phyloP scores from a whole-genome alignment of 2,113 vertebrate genomes.

The Madoqua kirkii region DNA sequence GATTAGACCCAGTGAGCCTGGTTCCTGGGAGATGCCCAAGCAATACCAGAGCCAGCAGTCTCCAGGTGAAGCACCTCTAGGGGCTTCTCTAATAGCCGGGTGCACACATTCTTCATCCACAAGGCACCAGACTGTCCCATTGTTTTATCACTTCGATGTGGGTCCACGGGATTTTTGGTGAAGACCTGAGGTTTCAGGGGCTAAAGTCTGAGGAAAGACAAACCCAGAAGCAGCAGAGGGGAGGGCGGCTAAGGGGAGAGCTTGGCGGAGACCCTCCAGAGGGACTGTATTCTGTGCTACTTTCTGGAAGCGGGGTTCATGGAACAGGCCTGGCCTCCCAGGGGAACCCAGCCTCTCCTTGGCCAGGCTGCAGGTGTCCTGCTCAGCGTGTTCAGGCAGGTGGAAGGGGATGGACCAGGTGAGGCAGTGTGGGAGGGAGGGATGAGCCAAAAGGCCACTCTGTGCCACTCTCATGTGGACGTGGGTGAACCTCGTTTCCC shows the following conservation, averaged over 20 bases:
- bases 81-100: neutral
- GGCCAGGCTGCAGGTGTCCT: neutral
- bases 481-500: neutral
- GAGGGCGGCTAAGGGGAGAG: neutral
- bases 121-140: neutral
- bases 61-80: neutral
- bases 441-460: neutral
- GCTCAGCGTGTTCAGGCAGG: too few relatives aligned
- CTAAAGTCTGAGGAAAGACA: constrained; percentile 14
- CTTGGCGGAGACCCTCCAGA: neutral
- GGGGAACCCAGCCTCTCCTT: neutral
- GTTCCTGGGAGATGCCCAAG: neutral
- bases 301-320: neutral
- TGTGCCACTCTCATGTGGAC: neutral
- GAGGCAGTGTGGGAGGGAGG: neutral
- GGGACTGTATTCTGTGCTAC: neutral
- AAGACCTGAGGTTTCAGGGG: neutral
- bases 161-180: neutral
- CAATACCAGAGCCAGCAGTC: neutral
- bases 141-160: neutral
- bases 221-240: neutral
- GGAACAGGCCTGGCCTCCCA: neutral
- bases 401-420: neutral
- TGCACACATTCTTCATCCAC: neutral
- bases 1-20: neutral